phyloP scores from a whole-genome alignment of 2,113 vertebrate genomes.

The Centropristis striata region DNA sequence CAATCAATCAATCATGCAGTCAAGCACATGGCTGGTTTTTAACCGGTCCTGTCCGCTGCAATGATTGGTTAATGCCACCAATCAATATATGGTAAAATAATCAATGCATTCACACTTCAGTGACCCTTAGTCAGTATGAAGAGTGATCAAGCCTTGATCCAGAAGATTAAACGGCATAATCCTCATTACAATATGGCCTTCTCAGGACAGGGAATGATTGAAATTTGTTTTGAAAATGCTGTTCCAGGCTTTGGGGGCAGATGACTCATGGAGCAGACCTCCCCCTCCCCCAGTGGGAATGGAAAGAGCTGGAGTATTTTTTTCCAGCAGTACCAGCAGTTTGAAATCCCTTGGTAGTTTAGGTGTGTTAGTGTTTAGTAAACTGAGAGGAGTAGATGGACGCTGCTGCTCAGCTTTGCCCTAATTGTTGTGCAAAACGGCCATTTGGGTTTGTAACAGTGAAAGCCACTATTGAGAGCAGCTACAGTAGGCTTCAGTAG shows the following conservation, averaged over 20 bases:
- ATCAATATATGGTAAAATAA: constrained; percentile 58
- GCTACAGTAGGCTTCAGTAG: constrained; percentile 71
- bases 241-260: constrained; percentile 49
- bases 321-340: constrained; percentile 40
- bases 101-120: constrained; percentile 54
- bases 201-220: constrained; percentile 26
- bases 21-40: constrained; percentile 9
- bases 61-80: constrained; percentile 53
- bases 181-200: constrained; percentile 7
- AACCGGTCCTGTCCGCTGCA: constrained; percentile 33
- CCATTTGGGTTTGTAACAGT: constrained; percentile 48
- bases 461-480: constrained; percentile 67
- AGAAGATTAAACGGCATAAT: constrained; percentile 39
- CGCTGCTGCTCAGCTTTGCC: constrained; percentile 31
- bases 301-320: constrained; percentile 59
- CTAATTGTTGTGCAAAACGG: constrained; percentile 38
- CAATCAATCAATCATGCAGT: constrained; percentile 50
- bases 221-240: constrained; percentile 68
- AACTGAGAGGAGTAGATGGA: constrained; percentile 28
- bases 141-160: constrained; percentile 3
- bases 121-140: constrained; percentile 32
- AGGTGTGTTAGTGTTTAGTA: constrained; percentile 41
- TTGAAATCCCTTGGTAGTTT: constrained; percentile 7
- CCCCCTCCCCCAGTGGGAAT: constrained; percentile 54
- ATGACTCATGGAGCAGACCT: constrained; percentile 67